Evolutionary conservation across 2,113 vertebrate species (phyloP).

Genomic region (Lampris megalopsis): DNA sequence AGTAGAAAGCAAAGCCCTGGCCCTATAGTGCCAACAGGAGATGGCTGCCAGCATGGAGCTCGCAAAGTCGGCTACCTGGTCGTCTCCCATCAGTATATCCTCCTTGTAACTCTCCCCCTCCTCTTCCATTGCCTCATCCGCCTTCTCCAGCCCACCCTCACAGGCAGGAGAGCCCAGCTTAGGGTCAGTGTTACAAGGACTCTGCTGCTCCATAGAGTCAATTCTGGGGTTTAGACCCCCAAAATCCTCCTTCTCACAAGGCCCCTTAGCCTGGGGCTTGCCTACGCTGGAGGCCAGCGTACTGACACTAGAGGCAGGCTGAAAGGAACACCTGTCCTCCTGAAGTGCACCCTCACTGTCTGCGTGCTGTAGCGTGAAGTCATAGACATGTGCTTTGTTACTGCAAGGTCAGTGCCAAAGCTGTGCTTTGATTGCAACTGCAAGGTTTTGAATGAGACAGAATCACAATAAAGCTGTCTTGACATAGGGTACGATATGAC

Average conservation of each 20-base stretch:
- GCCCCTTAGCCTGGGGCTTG: slow-evolving; percentile 75
- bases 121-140: slow-evolving; percentile 49
- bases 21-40: slow-evolving; percentile 93
- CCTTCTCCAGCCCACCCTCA: slow-evolving; percentile 67
- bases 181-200: slow-evolving; percentile 61
- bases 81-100: slow-evolving; percentile 86
- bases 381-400: slow-evolving; percentile 75
- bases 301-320: slow-evolving; percentile 68
- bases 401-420: slow-evolving; percentile 58
- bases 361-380: slow-evolving; percentile 87
- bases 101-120: slow-evolving; percentile 84
- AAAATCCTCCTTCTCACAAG: slow-evolving; percentile 57
- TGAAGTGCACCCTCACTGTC: slow-evolving; percentile 87
- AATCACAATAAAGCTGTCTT: slow-evolving; percentile 49
- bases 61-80: slow-evolving; percentile 96
- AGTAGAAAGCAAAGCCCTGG: slow-evolving; percentile 93
- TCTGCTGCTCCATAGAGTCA: slow-evolving; percentile 80
- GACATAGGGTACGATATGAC: slow-evolving; percentile 58
- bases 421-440: slow-evolving; percentile 42
- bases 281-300: slow-evolving; percentile 66
- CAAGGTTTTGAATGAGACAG: slow-evolving; percentile 48
- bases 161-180: slow-evolving; percentile 67
- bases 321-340: slow-evolving; percentile 78
- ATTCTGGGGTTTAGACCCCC: slow-evolving; percentile 73
- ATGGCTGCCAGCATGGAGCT: slow-evolving; percentile 90